phyloP scores from a whole-genome alignment of 2,113 vertebrate species.

The Verasper variegatus region DNA sequence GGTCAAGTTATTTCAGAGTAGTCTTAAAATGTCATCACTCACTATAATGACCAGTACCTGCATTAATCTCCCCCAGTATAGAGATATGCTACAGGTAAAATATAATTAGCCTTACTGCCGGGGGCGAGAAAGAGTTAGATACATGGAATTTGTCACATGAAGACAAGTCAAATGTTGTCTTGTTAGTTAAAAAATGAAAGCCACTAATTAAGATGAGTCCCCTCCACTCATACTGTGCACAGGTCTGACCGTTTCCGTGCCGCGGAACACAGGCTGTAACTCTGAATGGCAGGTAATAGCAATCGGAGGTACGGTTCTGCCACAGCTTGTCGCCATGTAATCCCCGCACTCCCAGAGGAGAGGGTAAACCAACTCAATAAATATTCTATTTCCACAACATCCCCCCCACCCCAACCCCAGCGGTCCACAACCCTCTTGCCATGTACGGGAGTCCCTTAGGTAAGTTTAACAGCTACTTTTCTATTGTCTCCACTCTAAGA shows the following conservation, averaged over 20 bases:
- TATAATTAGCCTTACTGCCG: conserved; percentile 64
- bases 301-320: conserved; percentile 59
- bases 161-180: conserved; percentile 3
- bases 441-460: conserved; percentile 81
- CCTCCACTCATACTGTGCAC: background rate
- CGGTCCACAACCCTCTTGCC: conserved; percentile 37
- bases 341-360: conserved; percentile 66
- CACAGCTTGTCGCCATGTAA: conserved; percentile 65
- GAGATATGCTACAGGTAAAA: conserved; percentile 58
- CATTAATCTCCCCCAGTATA: conserved; percentile 67
- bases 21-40: conserved; percentile 84
- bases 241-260: background rate
- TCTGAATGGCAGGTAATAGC: conserved; percentile 63
- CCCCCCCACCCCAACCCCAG: conserved; percentile 5
- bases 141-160: background rate
- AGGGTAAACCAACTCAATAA: conserved; percentile 81
- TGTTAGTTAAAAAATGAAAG: conserved; percentile 16
- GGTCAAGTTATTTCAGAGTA: conserved; percentile 78
- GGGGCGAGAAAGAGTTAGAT: conserved; percentile 1
- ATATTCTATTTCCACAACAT: conserved; percentile 79
- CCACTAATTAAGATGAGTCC: conserved; percentile 17
- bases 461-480: conserved; percentile 87
- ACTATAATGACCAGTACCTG: conserved; percentile 78
- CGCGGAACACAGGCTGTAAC: conserved; percentile 25
- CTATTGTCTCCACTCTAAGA: conserved; percentile 86